Evolutionary conservation across 2,797 vertebrate species (phyloP), one percentile per base, ranked within the genome.

Genomic region (Sparidentex hasta): DNA sequence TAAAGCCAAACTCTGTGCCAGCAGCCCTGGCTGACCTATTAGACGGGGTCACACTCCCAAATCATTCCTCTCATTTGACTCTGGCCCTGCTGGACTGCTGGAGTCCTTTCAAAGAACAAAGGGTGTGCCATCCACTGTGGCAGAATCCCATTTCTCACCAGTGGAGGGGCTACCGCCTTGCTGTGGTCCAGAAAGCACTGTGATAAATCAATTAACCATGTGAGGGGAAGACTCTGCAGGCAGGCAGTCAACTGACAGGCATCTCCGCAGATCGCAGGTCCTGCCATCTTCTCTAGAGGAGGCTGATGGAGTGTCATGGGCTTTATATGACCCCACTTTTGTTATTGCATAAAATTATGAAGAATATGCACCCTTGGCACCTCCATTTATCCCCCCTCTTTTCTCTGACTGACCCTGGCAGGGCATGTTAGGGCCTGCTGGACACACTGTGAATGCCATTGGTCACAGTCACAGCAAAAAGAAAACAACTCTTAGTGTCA

Each of bases 161-260:
- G 89, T 76, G 68, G 77, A 89, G 86, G 86, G 90, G 75, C 88
- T 61, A 71, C 70, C 8, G 74, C 62, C 91, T 71, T 65, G 80
- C 92, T 90, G 86, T 23, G 78, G 64, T 48, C 54, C 75, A 84
- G 78, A 92, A 90, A 90, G 78, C 83, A 90, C 88, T 92, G 86
- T 91, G 91, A 95, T 93, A 50, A 94, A 95, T 95, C 93, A 93
- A 94, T 95, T 92, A 90, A 88, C 80, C 8, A 0, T 62, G 79
- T 59, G 63, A 58, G 69, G 68, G 80, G 81, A 65, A 43, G 48
- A 61, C 84, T 79, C 38, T 13, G 78, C 68, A 50, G 84, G 83
- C 75, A 81, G 74, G 82, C 78, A 18, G 54, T 78, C 83, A 85
- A 87, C 82, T 88, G 92, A 91, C 89, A 90, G 90, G 74, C 89